Base-by-base conservation (phyloP, 1,140 invertebrate genomes). In the Hestina assimilis region DNA sequence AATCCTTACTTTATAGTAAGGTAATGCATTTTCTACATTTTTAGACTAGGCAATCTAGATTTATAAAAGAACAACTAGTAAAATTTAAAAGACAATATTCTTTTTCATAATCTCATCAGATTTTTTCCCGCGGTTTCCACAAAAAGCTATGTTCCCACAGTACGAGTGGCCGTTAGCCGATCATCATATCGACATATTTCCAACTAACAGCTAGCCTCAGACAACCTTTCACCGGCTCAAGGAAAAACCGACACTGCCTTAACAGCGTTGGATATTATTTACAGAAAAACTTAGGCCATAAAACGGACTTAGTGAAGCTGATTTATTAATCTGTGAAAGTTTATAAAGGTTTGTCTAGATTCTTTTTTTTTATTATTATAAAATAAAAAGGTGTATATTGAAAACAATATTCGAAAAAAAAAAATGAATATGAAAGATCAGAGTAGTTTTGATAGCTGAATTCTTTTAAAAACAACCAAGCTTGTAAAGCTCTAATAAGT, bases 241-340 rank as follows among this genome's bases (percentile, higher is more conserved):
- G 66, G 79, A 86, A 86, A 86, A 86, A 86, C 83, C 78, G 51
- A 81, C 72, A 72, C 73, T 74, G 61, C 83, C 83, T 83, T 86
- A 82, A 77, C 65, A 46, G 78, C 70, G 60, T 55, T 67, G 53
- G 70, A 83, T 81, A 83, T 79, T 81, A 83, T 81, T 79, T 77
- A 77, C 75, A 83, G 78, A 83, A 83, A 86, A 83, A 83, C 73
- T 72, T 21, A 71, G 65, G 78, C 69, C 65, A 66, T 21, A 26
- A 65, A 73, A 66, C 8, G 12, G 17, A 72, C 70, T 69, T 28
- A 0, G 9, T 3, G 0, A n/a, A 6, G n/a, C 6, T 7, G 12
- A 1, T 14, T 4, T 19, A 19, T 43, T 24, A 20, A 21, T 26
- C 1, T 8, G 9, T 8, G 8, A 28, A 28, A 28, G n/a, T 29